Conservation (phyloP, 2,797 vertebrate species). For the Calcarius lapponicus region DNA sequence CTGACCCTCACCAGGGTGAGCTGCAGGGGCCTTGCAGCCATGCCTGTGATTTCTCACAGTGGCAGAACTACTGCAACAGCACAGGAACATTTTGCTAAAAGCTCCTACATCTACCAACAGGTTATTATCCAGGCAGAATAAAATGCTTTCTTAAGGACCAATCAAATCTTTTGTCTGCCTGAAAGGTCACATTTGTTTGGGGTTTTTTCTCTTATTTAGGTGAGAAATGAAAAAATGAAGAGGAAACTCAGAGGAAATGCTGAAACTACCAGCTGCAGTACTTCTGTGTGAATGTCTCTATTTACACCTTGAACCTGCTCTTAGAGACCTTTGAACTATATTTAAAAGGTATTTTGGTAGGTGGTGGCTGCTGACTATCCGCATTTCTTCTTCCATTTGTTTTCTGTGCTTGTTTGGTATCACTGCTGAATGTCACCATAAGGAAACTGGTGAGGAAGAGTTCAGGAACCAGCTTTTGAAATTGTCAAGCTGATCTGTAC, state of each 20-base stretch:
- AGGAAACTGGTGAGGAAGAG: not conserved
- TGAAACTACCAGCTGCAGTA: not conserved
- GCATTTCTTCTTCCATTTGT: not conserved
- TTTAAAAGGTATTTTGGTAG: not conserved
- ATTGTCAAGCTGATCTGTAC: not conserved
- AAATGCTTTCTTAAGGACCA: constrained; percentile 34
- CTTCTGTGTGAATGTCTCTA: not conserved
- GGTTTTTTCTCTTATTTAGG: not conserved
- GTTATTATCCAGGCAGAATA: not conserved
- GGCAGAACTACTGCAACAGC: not conserved
- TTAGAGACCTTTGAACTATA: not conserved
- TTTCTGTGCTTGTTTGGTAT: not conserved
- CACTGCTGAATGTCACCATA: not conserved
- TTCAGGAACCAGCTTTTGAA: not conserved
- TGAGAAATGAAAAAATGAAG: not conserved
- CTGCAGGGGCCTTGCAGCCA: not conserved
- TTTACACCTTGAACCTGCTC: not conserved
- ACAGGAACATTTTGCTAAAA: constrained; percentile 53
- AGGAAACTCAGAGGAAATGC: not conserved
- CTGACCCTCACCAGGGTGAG: not conserved
- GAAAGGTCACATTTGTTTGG: not conserved
- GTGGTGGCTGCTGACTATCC: not conserved
- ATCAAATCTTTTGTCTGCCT: not conserved
- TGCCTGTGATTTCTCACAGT: constrained; percentile 1
- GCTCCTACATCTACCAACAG: not conserved